These are phyloP conservation scores for Ochotona curzoniae DNA, from an alignment of 2,113 vertebrate species.

Conservation along the genomic window DNA sequence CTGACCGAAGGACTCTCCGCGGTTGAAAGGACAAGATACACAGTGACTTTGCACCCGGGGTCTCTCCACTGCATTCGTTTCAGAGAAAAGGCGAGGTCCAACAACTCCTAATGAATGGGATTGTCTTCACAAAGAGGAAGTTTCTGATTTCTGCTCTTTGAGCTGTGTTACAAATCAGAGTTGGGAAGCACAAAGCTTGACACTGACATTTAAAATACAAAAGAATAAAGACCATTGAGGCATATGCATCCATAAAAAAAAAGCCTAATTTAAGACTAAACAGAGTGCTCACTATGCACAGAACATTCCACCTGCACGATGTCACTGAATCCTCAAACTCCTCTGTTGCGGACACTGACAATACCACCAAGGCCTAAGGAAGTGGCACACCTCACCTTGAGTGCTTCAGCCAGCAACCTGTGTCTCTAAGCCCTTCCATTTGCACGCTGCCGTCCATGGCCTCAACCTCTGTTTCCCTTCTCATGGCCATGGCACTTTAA, in stretches of 20 bases:
- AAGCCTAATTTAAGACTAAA: background rate
- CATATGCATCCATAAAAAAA: background rate
- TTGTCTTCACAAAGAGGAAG: background rate
- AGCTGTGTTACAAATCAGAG: background rate
- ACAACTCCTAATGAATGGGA: background rate
- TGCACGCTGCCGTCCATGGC: background rate
- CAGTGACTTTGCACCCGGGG: background rate
- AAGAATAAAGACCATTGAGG: constrained; percentile 8
- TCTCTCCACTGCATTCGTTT: too few relatives aligned
- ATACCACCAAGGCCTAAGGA: background rate
- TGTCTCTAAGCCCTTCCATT: background rate
- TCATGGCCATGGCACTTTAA: too few relatives aligned
- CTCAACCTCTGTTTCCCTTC: background rate
- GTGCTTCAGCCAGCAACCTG: background rate
- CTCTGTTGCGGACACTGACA: background rate
- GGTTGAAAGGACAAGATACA: constrained; percentile 7
- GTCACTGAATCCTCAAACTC: background rate
- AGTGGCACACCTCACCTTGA: background rate
- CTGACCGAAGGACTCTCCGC: background rate
- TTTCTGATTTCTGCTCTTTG: background rate
- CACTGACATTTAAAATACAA: constrained; percentile 13
- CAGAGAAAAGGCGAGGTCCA: background rate
- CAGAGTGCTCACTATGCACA: background rate
- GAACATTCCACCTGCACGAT: background rate
- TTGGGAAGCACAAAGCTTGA: background rate